These are phyloP conservation scores for Panulirus ornatus DNA, from an alignment of 1,140 invertebrate species.

Conservation along the genomic window DNA sequence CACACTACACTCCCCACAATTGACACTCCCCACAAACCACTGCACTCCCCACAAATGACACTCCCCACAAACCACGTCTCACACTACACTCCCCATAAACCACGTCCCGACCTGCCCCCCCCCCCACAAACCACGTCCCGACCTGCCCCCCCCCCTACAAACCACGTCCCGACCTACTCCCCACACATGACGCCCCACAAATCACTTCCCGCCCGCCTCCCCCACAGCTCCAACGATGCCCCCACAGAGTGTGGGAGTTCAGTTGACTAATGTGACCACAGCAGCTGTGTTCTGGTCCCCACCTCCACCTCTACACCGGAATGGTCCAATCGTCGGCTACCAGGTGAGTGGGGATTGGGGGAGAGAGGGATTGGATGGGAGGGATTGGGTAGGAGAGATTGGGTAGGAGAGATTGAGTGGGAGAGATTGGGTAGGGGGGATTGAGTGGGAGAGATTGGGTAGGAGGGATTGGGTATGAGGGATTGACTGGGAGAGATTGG, in stretches of 20 bases:
- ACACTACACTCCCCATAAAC: too few species aligned
- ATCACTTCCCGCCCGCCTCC: background rate
- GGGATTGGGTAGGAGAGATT: background rate
- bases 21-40: too few species aligned
- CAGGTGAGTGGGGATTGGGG: conserved; percentile 20
- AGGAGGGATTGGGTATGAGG: background rate
- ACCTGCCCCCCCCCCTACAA: too few species aligned
- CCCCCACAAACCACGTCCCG: too few species aligned
- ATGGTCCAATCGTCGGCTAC: conserved; percentile 43
- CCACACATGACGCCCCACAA: too few species aligned
- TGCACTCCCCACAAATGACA: too few species aligned
- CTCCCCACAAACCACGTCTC: too few species aligned
- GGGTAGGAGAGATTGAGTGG: too few species aligned
- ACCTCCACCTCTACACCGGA: conserved; percentile 51
- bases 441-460: background rate
- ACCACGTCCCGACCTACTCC: too few species aligned
- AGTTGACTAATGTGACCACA: conserved; percentile 50
- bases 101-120: too few species aligned
- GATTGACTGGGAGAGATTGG: too few species aligned
- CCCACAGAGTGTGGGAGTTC: conserved; percentile 19
- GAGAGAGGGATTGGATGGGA: background rate
- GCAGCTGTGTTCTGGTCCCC: conserved; percentile 42
- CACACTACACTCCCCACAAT: too few species aligned
- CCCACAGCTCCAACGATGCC: conserved; percentile 29
- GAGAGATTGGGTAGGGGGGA: background rate